Evolutionary conservation across 64 coral and sea anemone species (phyloP), one percentile per base, ranked within the genome.

Genomic region (Hydrozoanthus tunicans): DNA sequence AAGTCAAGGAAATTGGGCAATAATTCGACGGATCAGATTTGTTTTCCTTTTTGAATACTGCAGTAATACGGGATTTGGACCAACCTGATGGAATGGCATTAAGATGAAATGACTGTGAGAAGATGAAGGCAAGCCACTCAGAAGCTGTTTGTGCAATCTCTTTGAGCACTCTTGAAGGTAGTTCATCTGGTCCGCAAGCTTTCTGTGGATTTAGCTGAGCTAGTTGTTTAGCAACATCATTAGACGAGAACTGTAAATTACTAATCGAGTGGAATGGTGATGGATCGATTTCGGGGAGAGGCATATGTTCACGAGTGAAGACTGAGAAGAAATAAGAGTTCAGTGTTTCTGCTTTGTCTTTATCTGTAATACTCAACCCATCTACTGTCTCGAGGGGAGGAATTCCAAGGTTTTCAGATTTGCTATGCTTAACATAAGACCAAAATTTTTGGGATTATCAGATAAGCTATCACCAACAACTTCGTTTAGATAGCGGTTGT

Each of bases 361-460:
- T 84, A 61, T 92, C 91, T 73, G 66, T n/a, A 10, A 78, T 17
- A 5, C 3, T 78, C 1, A 93, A 20, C 6, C 58, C 15, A 58
- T 86, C 10, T 20, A 32, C 82, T 10, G 23, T 8, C 10, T 60
- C 60, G 27, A 79, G 54, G 17, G 81, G 17, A 12, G 72, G 72
- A 60, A 92, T 78, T 9, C 80, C 73, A 17, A 83, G 60, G 68
- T 64, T 85, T 53, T 92, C 91, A 6, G 68, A 77, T 70, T 79
- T 92, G 5, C 55, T 59, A 62, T 23, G 53, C 53, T 85, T 92
- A 12, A 85, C 70, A 10, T 85, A 85, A 32, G 74, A 67, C 71
- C 91, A 93, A 64, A 69, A 89, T 63, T 89, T 61, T 93, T 89
- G 3, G 92, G 92, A 70, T 93, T 93, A 14, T 79, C 73, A 72